A percentile compares a stretch with the other conserved stretches of the same genome.
phyloP scores from a whole-genome alignment of 2,113 vertebrate species.

The Vireo altiloquus region DNA sequence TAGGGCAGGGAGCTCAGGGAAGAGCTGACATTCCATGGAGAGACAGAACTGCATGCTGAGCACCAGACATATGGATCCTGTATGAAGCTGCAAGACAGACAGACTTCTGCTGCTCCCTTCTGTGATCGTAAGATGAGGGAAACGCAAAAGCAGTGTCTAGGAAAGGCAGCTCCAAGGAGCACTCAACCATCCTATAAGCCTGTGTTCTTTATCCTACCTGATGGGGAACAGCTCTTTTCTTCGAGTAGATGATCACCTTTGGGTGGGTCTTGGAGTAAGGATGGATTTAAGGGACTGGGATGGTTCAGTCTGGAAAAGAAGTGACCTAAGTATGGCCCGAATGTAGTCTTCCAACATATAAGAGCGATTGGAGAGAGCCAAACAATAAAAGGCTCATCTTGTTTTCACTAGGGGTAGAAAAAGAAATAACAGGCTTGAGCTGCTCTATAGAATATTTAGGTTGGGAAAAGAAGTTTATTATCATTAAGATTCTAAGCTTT shows the following conservation, averaged over 20 bases:
- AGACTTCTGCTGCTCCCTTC: constrained; percentile 1
- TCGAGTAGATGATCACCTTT: neutral
- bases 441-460: neutral
- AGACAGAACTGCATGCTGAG: neutral
- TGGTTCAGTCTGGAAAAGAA: neutral
- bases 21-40: neutral
- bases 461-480: neutral
- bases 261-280: neutral
- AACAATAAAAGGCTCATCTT: neutral
- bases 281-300: neutral
- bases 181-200: neutral
- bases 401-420: neutral
- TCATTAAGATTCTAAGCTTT: neutral
- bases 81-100: constrained; percentile 19
- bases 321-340: neutral
- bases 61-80: constrained; percentile 18
- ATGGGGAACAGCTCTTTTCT: neutral
- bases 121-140: neutral
- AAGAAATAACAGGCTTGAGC: neutral
- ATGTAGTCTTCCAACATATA: neutral
- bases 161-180: neutral
- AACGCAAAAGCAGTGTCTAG: neutral
- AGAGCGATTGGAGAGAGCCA: neutral
- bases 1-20: neutral
- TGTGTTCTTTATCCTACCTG: neutral